A percentile compares a stretch with the other conserved stretches of the same genome.
phyloP scores from a whole-genome alignment of 2,797 vertebrate genomes.

The Rhyacichthys aspro region DNA sequence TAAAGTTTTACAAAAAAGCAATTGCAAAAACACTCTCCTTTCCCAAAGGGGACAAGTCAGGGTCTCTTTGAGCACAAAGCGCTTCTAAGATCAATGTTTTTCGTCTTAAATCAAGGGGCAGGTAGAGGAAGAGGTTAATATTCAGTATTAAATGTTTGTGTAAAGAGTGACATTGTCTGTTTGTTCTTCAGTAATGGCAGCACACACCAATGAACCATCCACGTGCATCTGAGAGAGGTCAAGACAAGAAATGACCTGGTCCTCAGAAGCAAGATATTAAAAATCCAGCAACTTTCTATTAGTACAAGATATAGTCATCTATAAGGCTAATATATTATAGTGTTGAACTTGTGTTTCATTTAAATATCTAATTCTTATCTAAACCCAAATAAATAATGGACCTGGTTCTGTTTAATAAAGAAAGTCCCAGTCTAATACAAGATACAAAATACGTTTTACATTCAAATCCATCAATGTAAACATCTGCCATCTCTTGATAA shows the following conservation, averaged over 20 bases:
- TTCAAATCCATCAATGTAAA: not conserved
- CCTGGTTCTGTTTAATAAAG: too few species aligned
- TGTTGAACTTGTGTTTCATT: too few species aligned
- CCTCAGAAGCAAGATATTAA: too few species aligned
- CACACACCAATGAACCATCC: slow-evolving; percentile 43
- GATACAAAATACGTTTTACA: too few species aligned
- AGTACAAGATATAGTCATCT: too few species aligned
- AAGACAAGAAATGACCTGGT: slow-evolving; percentile 22
- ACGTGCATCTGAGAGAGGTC: slow-evolving; percentile 34
- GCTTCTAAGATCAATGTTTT: slow-evolving; percentile 10
- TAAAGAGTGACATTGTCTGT: not conserved
- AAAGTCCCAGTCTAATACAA: slow-evolving; percentile 1
- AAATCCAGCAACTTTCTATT: too few species aligned
- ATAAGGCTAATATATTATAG: too few species aligned
- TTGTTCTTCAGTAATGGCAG: slow-evolving; percentile 52
- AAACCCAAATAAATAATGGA: too few species aligned
- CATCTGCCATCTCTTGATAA: not conserved
- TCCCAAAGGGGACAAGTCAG: slow-evolving; percentile 14
- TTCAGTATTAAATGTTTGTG: too few species aligned
- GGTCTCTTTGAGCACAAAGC: slow-evolving; percentile 19
- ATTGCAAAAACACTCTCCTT: slow-evolving; percentile 21
- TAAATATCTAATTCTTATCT: too few species aligned
- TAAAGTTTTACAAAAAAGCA: slow-evolving; percentile 31
- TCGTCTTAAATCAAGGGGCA: slow-evolving; percentile 22
- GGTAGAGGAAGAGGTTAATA: slow-evolving; percentile 22